Base-by-base conservation (phyloP, 2,888 invertebrate genomes). In the Agelastica alni region DNA sequence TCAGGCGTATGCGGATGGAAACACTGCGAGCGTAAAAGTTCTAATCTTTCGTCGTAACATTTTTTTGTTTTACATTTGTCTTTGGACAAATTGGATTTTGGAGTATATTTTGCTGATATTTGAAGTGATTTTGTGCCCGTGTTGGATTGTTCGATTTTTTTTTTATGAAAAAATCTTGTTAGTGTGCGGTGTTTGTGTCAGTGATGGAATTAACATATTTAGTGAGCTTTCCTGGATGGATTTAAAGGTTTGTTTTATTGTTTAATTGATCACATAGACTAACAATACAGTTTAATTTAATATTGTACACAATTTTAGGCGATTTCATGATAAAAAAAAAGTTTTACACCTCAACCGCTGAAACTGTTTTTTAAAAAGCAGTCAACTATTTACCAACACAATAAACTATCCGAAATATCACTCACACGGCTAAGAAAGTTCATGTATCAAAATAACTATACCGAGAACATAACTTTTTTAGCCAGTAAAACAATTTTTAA, bases 221-320 rank as follows among this genome's bases (percentile, higher is more conserved):
- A 49, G 53, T 52, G 52, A 37, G 6, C 44, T 42, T 51, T 53
- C 16, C 20, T 53, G 47, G 43, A 53, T 56, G 56, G 30, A 51
- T 56, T 41, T 28, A 20, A 53, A 59, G 59, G 59, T 59, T 42
- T 41, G 59, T 59, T 41, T 13, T 17, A 13, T n/a, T 13, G 32
- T 36, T 36, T 20, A n/a, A n/a, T n/a, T n/a, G n/a, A 32, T 45
- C 45, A 32, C 45, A 7, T 7, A 10, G 45, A 41, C 26, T n/a
- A n/a, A n/a, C n/a, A n/a, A n/a, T n/a, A n/a, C n/a, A n/a, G n/a
- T n/a, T n/a, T n/a, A n/a, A n/a, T n/a, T n/a, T n/a, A n/a, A n/a
- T n/a, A n/a, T n/a, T n/a, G n/a, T n/a, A n/a, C n/a, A n/a, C n/a
- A n/a, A n/a, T n/a, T n/a, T n/a, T n/a, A n/a, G n/a, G n/a, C n/a